phyloP scores from a whole-genome alignment of 1,140 invertebrate species.

The Paralvinella palmiformis region DNA sequence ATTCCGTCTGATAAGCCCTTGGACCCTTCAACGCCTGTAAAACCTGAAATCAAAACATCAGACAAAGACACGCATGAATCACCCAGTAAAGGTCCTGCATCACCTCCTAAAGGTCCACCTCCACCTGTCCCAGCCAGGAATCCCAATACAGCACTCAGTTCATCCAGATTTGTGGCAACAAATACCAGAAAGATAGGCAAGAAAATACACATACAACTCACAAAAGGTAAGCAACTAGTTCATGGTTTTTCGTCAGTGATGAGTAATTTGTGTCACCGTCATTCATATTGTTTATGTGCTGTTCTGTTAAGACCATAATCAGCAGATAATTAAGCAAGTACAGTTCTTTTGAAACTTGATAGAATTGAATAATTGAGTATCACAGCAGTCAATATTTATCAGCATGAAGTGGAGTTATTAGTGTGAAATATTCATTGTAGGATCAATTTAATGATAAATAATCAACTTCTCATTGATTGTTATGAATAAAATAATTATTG shows the following conservation, averaged over 20 bases:
- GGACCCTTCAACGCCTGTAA: background rate
- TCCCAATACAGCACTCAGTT: background rate
- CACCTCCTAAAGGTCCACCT: background rate
- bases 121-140: background rate
- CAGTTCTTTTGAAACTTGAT: too few relatives aligned
- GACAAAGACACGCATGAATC: background rate
- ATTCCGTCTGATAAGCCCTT: too few relatives aligned
- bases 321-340: too few relatives aligned
- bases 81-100: background rate
- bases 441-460: too few relatives aligned
- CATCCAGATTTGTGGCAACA: slow-evolving; percentile 2
- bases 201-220: slow-evolving; percentile 8
- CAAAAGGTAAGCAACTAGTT: slow-evolving; percentile 10
- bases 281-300: too few relatives aligned
- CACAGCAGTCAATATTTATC: too few relatives aligned
- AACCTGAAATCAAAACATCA: background rate
- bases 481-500: too few relatives aligned
- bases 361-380: too few relatives aligned
- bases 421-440: too few relatives aligned
- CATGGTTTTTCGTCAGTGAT: background rate
- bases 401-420: too few relatives aligned
- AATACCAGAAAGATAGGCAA: slow-evolving; percentile 18
- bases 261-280: background rate
- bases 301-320: too few relatives aligned
- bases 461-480: too few relatives aligned